Evolutionary conservation across 2,797 vertebrate species (phyloP).

Genomic region (Argya squamiceps): DNA sequence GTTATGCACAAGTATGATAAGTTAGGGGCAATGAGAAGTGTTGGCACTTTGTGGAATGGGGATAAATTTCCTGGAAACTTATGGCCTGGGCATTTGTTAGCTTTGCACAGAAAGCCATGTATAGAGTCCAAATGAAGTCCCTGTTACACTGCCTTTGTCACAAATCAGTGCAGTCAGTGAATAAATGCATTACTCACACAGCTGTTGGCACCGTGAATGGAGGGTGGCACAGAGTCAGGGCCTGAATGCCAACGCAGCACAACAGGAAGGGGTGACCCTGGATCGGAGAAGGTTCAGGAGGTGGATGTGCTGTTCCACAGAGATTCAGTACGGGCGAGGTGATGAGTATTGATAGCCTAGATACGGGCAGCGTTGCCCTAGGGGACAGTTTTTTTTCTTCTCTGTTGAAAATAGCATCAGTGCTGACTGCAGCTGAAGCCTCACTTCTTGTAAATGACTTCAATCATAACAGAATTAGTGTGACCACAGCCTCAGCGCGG

Average conservation of each 20-base stretch:
- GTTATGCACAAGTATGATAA: background rate
- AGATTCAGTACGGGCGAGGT: background rate
- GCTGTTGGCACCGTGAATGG: background rate
- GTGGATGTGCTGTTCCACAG: background rate
- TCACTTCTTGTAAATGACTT: slow-evolving; percentile 81
- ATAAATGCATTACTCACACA: background rate
- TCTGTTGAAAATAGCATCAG: slow-evolving; percentile 53
- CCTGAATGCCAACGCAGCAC: background rate
- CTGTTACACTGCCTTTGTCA: background rate
- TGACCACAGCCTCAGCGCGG: slow-evolving; percentile 71
- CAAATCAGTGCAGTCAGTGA: background rate
- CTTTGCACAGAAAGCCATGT: background rate
- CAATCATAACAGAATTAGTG: slow-evolving; percentile 75
- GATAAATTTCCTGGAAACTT: background rate
- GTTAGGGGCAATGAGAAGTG: background rate
- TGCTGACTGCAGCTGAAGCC: slow-evolving; percentile 52
- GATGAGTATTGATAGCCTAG: slow-evolving; percentile 5
- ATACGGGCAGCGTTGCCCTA: slow-evolving; percentile 30
- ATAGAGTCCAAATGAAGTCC: background rate
- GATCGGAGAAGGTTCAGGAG: background rate
- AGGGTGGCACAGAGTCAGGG: background rate
- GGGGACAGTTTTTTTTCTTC: slow-evolving; percentile 36
- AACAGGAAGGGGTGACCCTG: background rate
- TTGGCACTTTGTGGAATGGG: background rate
- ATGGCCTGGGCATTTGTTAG: background rate